These are phyloP conservation scores for Macroglossus sobrinus DNA, from an alignment of 2,113 vertebrate species.

Conservation along the genomic window DNA sequence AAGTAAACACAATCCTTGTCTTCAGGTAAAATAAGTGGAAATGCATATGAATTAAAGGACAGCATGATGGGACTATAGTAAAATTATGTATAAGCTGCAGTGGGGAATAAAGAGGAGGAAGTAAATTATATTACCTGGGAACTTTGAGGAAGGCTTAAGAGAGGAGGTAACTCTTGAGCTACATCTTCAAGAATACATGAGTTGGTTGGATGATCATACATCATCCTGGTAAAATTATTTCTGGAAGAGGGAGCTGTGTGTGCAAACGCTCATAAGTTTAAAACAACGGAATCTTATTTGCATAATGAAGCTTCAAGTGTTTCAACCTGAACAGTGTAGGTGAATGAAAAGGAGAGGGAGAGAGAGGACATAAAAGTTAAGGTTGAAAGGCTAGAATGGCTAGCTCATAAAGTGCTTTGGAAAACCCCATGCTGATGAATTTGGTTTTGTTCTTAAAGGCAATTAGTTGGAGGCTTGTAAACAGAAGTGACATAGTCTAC, in stretches of 20 bases:
- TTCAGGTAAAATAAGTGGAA: conserved; percentile 3
- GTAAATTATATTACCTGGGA: not conserved
- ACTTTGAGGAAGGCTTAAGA: not conserved
- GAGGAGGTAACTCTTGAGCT: not conserved
- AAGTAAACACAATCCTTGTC: not conserved
- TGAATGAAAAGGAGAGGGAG: not conserved
- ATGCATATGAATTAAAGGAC: not conserved
- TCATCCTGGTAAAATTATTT: not conserved
- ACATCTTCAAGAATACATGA: not conserved
- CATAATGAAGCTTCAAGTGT: not conserved
- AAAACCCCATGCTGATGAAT: not conserved
- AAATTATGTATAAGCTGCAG: not conserved
- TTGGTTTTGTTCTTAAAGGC: not conserved
- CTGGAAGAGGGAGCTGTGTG: not conserved
- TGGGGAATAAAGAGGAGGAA: not conserved
- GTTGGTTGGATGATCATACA: not conserved
- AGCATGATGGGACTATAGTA: not conserved
- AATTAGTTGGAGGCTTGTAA: not conserved
- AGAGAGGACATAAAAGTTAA: not conserved
- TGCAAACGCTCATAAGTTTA: not conserved
- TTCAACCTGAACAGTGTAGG: not conserved
- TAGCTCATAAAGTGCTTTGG: not conserved
- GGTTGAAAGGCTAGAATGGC: not conserved
- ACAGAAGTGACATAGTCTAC: not conserved
- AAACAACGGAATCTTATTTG: not conserved